Evolutionary conservation across 2,797 vertebrate genomes (phyloP).

Genomic region (Mormyrops attenuatus): DNA sequence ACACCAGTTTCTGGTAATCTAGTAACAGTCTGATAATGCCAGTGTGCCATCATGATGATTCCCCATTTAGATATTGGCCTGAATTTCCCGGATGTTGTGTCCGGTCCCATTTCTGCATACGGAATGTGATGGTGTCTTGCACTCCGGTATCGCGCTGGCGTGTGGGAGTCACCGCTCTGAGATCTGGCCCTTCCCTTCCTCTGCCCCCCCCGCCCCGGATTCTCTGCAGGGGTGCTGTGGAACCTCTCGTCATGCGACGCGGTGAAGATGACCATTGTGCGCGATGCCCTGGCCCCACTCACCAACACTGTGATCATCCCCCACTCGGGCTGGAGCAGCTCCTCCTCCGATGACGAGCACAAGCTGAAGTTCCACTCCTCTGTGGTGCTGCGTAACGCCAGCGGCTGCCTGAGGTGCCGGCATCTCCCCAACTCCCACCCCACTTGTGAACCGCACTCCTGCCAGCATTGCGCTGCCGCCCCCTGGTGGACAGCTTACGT

Average conservation of each 20-base stretch:
- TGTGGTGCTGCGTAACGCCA: slow-evolving; percentile 87
- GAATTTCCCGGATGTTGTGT: not conserved
- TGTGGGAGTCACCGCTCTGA: not conserved
- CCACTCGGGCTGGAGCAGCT: slow-evolving; percentile 90
- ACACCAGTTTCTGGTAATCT: not conserved
- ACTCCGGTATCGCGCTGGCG: not conserved
- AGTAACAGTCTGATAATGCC: not conserved
- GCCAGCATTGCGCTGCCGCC: not conserved
- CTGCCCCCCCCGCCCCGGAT: too few species aligned
- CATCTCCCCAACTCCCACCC: not conserved
- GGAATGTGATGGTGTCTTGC: not conserved
- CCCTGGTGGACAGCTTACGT: not conserved
- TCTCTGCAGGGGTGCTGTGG: slow-evolving; percentile 84
- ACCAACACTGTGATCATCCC: slow-evolving; percentile 94
- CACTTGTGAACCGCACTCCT: not conserved
- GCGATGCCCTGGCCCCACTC: slow-evolving; percentile 80
- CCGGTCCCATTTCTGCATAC: not conserved
- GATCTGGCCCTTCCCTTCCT: not conserved
- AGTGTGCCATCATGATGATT: not conserved
- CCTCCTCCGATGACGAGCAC: slow-evolving; percentile 84
- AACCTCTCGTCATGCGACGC: slow-evolving; percentile 95
- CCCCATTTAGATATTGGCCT: not conserved
- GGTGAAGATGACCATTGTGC: slow-evolving; percentile 96
- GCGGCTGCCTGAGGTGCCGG: slow-evolving; percentile 86
- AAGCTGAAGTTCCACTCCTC: slow-evolving; percentile 94